Evolutionary conservation across 2,888 invertebrate species (phyloP).

Genomic region (Coelinius sp.): DNA sequence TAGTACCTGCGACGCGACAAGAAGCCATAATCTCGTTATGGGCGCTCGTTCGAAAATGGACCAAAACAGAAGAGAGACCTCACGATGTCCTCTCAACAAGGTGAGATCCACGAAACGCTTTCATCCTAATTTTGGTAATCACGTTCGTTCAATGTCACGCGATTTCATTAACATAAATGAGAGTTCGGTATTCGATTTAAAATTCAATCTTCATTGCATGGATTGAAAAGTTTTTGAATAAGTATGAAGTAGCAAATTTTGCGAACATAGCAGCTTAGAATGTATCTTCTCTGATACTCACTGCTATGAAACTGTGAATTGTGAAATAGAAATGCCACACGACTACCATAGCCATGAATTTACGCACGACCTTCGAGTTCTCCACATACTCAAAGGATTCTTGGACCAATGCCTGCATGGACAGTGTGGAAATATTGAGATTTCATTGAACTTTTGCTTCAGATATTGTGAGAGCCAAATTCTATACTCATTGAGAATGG

Average conservation of each 20-base stretch:
- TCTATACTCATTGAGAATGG: no score
- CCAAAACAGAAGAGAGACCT: not conserved
- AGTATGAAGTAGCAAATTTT: not conserved
- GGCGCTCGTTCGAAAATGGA: constrained; percentile 9
- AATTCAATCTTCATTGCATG: constrained; percentile 10
- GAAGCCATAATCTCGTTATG: constrained; percentile 23
- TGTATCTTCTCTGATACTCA: not conserved
- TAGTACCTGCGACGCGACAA: constrained; percentile 11
- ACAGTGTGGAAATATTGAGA: not conserved
- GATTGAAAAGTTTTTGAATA: not conserved
- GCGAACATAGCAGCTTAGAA: constrained; percentile 1
- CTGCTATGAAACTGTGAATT: not conserved
- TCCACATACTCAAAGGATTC: not conserved
- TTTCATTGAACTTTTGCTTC: not conserved
- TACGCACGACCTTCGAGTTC: not conserved
- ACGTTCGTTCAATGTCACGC: not conserved
- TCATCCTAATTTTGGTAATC: not conserved
- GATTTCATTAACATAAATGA: not conserved
- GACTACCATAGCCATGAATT: not conserved
- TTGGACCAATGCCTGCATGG: not conserved
- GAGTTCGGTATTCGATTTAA: not conserved
- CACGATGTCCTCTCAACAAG: not conserved
- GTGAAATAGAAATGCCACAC: not conserved
- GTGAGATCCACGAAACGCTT: not conserved
- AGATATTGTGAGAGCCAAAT: not conserved